These are phyloP conservation scores for Agrilus planipennis DNA, from an alignment of 1,140 invertebrate species.

Conservation along the genomic window DNA sequence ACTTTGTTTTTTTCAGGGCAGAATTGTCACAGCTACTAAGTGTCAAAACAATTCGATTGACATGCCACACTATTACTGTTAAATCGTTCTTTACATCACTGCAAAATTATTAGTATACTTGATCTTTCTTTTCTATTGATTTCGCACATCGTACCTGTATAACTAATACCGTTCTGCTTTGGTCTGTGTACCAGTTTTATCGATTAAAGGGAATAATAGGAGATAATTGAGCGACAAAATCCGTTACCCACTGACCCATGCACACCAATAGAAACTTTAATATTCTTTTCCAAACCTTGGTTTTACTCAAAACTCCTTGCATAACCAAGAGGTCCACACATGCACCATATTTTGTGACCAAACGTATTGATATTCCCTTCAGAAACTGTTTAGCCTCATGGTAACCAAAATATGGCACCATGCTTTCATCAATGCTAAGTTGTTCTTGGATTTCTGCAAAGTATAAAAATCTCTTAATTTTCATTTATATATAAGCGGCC, in stretches of 20 bases:
- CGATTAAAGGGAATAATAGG: slow-evolving; percentile 13
- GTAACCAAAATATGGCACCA: slow-evolving; percentile 13
- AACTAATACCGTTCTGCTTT: slow-evolving; percentile 5
- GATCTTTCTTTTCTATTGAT: background rate
- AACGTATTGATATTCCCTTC: slow-evolving; percentile 14
- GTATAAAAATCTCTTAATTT: slow-evolving; percentile 11
- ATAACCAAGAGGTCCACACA: slow-evolving; percentile 13
- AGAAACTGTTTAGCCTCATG: slow-evolving; percentile 14
- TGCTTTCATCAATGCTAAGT: slow-evolving; percentile 14
- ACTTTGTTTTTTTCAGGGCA: slow-evolving; percentile 14
- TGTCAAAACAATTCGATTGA: slow-evolving; percentile 3
- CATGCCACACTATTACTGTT: slow-evolving; percentile 1
- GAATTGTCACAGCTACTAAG: background rate
- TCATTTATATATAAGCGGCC: slow-evolving; percentile 10
- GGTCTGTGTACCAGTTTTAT: slow-evolving; percentile 11
- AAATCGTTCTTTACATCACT: background rate
- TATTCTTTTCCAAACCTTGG: slow-evolving; percentile 12
- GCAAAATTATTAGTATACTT: background rate
- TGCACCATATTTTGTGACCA: slow-evolving; percentile 16
- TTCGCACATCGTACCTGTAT: slow-evolving; percentile 9
- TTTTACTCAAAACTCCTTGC: slow-evolving; percentile 13
- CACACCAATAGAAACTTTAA: slow-evolving; percentile 14
- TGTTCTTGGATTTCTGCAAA: slow-evolving; percentile 10
- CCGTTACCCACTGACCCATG: slow-evolving; percentile 12
- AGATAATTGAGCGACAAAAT: slow-evolving; percentile 11